Evolutionary conservation across 2,888 invertebrate species (phyloP), one percentile per base, ranked within the genome.

Genomic region (Acrobasis repandana): DNA sequence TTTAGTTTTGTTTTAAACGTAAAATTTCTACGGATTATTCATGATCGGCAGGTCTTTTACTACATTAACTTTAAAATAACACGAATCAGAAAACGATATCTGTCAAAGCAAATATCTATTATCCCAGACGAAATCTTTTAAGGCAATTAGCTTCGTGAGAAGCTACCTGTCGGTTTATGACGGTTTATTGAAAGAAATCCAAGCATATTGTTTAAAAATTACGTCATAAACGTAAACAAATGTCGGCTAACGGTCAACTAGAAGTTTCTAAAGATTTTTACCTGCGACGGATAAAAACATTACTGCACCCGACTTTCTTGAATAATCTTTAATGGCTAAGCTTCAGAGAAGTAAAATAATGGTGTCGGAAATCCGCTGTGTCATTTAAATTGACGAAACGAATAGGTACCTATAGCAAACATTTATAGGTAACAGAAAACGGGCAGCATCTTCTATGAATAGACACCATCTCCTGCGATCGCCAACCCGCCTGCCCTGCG

Each of bases 181-280:
- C 20, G 15, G 46, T 20, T 56, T 56, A 46, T 28, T 46, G n/a
- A 56, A 43, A 56, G 56, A 20, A 18, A 56, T 56, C 56, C 56
- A 54, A 18, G 11, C 14, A 46, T 11, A 18, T 56, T 52, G 52
- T 56, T 10, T 14, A 15, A 28, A 15, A 16, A 56, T 56, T 56
- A 56, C 56, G 46, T 46, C 54, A 56, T 43, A 56, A 56, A 56
- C n/a, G 46, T 11, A 43, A 56, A 56, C 56, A 56, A 56, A 46
- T 46, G 9, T 18, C 16, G 14, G 43, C 8, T 56, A 56, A 56
- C 56, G n/a, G 56, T 56, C 20, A 46, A 46, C n/a, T 46, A 15
- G 4, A 16, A 8, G 9, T 56, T 56, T 56, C 43, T 20, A 43
- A 43, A 56, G 43, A 20, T 20, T 20, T 28, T n/a, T 43, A 43